Conservation (phyloP, 2,888 invertebrate species). For the Hypomecis atomaria region DNA sequence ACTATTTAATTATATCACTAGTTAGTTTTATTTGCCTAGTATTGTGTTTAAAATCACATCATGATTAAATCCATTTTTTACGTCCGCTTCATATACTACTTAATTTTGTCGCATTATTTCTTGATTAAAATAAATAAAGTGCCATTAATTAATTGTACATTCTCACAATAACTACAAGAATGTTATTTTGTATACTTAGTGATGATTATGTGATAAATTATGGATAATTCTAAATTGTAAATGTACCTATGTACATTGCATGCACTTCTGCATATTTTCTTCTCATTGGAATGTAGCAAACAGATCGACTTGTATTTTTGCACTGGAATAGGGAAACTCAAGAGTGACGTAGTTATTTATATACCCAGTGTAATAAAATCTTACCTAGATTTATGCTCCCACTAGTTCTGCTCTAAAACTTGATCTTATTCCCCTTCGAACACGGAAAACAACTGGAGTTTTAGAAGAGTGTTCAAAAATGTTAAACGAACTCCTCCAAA, state of each 20-base stretch:
- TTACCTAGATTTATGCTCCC: too few species aligned
- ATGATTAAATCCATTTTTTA: background rate
- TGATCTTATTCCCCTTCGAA: too few species aligned
- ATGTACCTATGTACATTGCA: too few species aligned
- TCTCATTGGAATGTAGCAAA: background rate
- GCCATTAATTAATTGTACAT: slow-evolving; percentile 26
- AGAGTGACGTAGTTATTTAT: too few species aligned
- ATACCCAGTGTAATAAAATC: too few species aligned
- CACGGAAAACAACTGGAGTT: too few species aligned
- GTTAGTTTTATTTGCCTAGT: background rate
- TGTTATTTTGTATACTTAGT: slow-evolving; percentile 15
- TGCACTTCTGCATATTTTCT: background rate
- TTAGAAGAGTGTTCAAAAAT: too few species aligned
- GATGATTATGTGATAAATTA: slow-evolving; percentile 35
- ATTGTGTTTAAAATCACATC: background rate
- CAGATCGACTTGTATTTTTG: too few species aligned
- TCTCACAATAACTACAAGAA: slow-evolving; percentile 21
- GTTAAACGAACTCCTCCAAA: too few species aligned
- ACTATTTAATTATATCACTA: background rate
- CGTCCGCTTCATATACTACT: background rate
- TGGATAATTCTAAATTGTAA: background rate
- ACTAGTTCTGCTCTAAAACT: too few species aligned
- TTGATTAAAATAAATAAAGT: slow-evolving; percentile 15
- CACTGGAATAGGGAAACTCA: too few species aligned
- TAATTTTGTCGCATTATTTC: background rate